Base-by-base conservation (phyloP, 2,797 vertebrate genomes). In the Gobio occitaniae region DNA sequence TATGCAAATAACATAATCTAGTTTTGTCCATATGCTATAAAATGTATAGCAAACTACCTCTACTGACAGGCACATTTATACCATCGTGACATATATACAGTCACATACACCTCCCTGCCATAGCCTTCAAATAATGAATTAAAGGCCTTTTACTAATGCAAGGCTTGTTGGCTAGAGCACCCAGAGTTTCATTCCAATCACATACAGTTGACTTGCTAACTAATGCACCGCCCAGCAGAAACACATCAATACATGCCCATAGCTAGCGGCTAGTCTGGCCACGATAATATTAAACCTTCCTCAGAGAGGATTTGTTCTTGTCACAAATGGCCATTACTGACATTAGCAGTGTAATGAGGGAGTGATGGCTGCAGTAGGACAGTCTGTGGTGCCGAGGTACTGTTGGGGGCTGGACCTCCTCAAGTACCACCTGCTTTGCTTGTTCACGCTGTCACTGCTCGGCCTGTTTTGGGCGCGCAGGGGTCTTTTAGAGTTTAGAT, bases 351-450 rank as follows among this genome's bases (percentile, higher is more conserved):
- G 59, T 70, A 74, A 65, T 80, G 75, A 80, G 66, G 83, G 66
- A 47, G 75, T 47, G 52, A 44, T 68, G 17, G 59, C 63, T 19
- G 61, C n/a, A 12, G 87, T 32, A 16, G 74, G 83, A 52, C 52
- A 44, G 80, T 66, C 44, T 61, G 59, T 71, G 83, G 65, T 78
- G 83, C 84, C 44, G 77, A 12, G 41, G 59, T 78, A 63, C 32
- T 84, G 69, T 78, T 89, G 91, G 91, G 90, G 91, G 89, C 89
- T 86, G 84, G 89, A 90, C 32, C 38, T 80, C 91, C 90, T 90
- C 69, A 90, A 92, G 90, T 92, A 90, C 94, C 94, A 96, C 94
- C 94, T 96, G 95, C 94, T 96, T 95, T 93, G 90, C 93, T 93
- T 94, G 94, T 95, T 95, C 93, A 94, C 90, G 90, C 93, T 94